These are phyloP conservation scores for Gandaritis pyraliata DNA, from an alignment of 2,888 invertebrate genomes.

Conservation along the genomic window DNA sequence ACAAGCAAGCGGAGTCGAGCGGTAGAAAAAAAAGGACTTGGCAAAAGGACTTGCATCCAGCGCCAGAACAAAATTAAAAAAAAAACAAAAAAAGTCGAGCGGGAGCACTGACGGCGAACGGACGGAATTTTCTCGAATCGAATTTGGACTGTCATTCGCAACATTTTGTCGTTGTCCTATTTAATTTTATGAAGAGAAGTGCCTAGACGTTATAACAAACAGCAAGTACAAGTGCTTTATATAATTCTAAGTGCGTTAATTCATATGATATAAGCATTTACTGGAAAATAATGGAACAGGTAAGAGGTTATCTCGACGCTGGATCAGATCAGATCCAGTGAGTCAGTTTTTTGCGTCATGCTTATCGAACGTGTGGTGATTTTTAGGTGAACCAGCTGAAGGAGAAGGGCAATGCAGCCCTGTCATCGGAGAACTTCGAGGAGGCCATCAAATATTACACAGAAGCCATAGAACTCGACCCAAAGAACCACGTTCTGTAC, in stretches of 20 bases:
- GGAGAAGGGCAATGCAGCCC: conserved; percentile 93
- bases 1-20: no score
- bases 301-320: conserved; percentile 72
- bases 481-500: conserved; percentile 93
- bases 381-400: conserved; percentile 92
- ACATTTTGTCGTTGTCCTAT: conserved; percentile 28
- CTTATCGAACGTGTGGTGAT: conserved; percentile 34
- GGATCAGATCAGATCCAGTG: no score
- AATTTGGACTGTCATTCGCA: conserved; percentile 72
- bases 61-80: no score
- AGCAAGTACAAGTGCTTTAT: conserved; percentile 34
- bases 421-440: conserved; percentile 89
- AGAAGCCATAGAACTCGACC: conserved; percentile 91
- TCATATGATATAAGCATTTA: conserved; percentile 37
- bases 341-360: conserved; percentile 38
- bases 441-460: conserved; percentile 92
- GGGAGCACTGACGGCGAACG: no score
- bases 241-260: conserved; percentile 36
- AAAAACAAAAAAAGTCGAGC: no score
- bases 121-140: conserved; percentile 83
- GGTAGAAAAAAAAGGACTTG: no score
- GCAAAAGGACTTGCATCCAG: no score
- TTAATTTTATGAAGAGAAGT: conserved; percentile 16
- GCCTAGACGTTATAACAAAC: conserved; percentile 13
- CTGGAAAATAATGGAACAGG: conserved; percentile 72